These are phyloP conservation scores for Oncorhynchus keta DNA, from an alignment of 2,113 vertebrate genomes.

Conservation along the genomic window DNA sequence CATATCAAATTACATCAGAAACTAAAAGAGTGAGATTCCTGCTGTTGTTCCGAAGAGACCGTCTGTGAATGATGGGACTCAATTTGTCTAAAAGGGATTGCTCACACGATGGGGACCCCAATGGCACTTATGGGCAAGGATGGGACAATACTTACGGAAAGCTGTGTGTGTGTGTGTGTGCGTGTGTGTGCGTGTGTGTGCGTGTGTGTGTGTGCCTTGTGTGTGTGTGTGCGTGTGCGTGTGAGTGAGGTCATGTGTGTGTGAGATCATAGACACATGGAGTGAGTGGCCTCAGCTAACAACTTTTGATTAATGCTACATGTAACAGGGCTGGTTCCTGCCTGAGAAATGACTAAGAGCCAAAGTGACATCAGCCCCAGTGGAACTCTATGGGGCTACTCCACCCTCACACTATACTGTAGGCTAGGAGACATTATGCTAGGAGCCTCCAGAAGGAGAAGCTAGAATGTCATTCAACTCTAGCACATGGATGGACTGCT, in stretches of 20 bases:
- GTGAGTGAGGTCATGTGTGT: constrained; percentile 56
- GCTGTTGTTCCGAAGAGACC: constrained; percentile 51
- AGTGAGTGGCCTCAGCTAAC: constrained; percentile 42
- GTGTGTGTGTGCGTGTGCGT: constrained; percentile 15
- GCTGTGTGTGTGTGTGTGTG: background rate
- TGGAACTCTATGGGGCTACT: constrained; percentile 41
- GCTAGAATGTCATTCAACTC: background rate
- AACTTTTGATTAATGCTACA: constrained; percentile 61
- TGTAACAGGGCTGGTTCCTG: constrained; percentile 35
- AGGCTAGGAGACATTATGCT: constrained; percentile 11
- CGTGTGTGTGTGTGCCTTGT: background rate
- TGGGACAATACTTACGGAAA: constrained; percentile 41
- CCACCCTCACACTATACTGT: constrained; percentile 52
- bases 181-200: background rate
- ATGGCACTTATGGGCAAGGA: constrained; percentile 46
- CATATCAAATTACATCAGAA: constrained; percentile 56
- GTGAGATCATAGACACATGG: constrained; percentile 17
- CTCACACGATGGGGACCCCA: constrained; percentile 60
- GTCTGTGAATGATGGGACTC: constrained; percentile 63
- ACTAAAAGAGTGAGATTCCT: constrained; percentile 39
- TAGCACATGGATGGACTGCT: too few species aligned
- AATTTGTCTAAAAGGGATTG: constrained; percentile 39
- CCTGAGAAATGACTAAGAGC: constrained; percentile 57
- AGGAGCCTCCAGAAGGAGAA: background rate
- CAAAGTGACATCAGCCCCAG: constrained; percentile 59